Evolutionary conservation across 2,113 vertebrate species (phyloP), one percentile per base, ranked within the genome.

Genomic region (Ploceus nigricollis): DNA sequence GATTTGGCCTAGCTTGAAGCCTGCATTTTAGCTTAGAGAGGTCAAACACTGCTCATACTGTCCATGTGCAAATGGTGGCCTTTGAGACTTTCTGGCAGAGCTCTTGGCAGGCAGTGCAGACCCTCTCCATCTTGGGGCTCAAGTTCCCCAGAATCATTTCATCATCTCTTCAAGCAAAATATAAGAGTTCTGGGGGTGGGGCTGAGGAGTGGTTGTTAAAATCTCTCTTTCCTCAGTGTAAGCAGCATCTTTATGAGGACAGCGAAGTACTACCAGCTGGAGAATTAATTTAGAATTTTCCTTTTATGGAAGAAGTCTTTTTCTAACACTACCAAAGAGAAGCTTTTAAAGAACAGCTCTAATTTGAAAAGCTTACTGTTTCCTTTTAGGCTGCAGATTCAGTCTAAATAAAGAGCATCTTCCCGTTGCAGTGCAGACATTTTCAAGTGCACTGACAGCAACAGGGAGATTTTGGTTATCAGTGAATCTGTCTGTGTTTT

Each of bases 291-390:
- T 95, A 96, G 94, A 81, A 83, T 89, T 75, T 91, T 92, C 95
- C 95, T 97, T 96, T 95, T 92, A 87, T 64, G 95, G 96, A 87
- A 89, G 65, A 94, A 68, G 72, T 71, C 44, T 89, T 96, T 96
- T 95, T 84, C 91, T 82, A 84, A 81, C 60, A 60, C 51, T 75
- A 92, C 48, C 77, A 78, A 91, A 97, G 45, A 94, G 80, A 92
- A 94, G 89, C 89, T 87, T 96, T 94, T 87, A 95, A 93, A 95
- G 91, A 94, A 82, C 71, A 15, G 37, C 77, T 75, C 72, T 92
- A 89, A 96, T 94, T 84, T 96, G 94, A 94, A 96, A 95, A 95
- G 93, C 94, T 92, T 60, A 96, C 86, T 93, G 94, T 96, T 95
- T 94, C 93, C 86, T 94, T 95, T 86, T 87, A 92, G 80, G 60